A percentile compares a stretch with the other conserved stretches of the same genome.
These are phyloP conservation scores for Actenoides hombroni DNA, from an alignment of 2,113 vertebrate genomes.

Conservation along the genomic window DNA sequence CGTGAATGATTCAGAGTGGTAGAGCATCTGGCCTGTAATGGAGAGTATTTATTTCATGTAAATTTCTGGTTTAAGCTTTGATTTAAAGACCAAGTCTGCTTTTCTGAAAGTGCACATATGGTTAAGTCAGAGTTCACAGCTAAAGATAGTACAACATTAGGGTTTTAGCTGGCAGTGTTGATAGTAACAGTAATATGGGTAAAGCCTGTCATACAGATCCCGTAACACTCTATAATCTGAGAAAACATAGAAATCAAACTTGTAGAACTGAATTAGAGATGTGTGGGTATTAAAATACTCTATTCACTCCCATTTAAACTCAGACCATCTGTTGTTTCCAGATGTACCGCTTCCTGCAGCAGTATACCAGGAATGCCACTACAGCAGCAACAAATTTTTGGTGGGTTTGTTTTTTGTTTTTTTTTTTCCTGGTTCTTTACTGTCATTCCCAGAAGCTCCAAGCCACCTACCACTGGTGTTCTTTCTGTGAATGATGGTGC, in stretches of 20 bases:
- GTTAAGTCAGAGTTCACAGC: conserved; percentile 46
- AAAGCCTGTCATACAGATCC: conserved; percentile 64
- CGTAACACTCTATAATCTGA: conserved; percentile 71
- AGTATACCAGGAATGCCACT: conserved; percentile 14
- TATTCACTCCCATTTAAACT: conserved; percentile 71
- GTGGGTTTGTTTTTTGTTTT: too few relatives aligned
- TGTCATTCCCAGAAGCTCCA: conserved; percentile 38
- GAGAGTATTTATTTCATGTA: not conserved
- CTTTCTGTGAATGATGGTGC: not conserved
- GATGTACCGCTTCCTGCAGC: conserved; percentile 72
- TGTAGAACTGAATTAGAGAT: conserved; percentile 75
- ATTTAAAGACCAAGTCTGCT: conserved; percentile 23
- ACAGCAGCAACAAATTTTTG: conserved; percentile 24
- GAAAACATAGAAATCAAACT: conserved; percentile 71
- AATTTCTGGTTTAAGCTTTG: conserved; percentile 18
- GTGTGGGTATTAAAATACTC: conserved; percentile 75
- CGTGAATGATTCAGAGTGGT: not conserved
- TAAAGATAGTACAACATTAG: conserved; percentile 55
- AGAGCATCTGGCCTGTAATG: conserved; percentile 11
- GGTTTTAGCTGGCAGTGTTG: conserved; percentile 49
- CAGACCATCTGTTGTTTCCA: conserved; percentile 81
- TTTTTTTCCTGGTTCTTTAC: not conserved
- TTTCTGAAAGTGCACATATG: conserved; percentile 40
- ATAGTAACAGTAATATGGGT: conserved; percentile 60
- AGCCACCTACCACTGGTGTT: not conserved